Percentiles rank a stretch among this genome's conserved stretches.
These are phyloP conservation scores for Drosophila ficusphila DNA, from an alignment of 1,140 invertebrate species.

Conservation along the genomic window DNA sequence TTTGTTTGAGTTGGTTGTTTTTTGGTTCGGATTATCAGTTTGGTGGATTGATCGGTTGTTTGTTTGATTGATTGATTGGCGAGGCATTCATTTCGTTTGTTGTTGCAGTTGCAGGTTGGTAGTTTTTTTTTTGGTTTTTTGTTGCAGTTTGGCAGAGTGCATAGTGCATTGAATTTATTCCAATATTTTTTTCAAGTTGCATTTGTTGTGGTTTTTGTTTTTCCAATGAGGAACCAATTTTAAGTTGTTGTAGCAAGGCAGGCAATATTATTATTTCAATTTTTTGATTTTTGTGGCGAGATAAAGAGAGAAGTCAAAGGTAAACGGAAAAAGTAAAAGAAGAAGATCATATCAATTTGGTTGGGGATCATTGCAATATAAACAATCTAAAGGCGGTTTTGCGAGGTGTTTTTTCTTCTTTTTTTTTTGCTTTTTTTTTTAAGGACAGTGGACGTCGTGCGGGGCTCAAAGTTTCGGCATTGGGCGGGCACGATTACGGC, in stretches of 20 bases:
- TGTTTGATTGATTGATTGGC: slow-evolving; percentile 9
- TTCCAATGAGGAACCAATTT: slow-evolving; percentile 26
- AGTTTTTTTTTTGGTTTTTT: slow-evolving; percentile 23
- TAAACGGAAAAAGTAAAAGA: slow-evolving; percentile 42
- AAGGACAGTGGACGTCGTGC: slow-evolving; percentile 29
- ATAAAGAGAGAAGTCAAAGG: slow-evolving; percentile 32
- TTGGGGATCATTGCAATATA: slow-evolving; percentile 8
- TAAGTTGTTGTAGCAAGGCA: slow-evolving; percentile 59
- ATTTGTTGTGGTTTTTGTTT: slow-evolving; percentile 20
- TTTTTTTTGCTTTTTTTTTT: neutral
- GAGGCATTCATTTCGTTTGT: slow-evolving; percentile 50
- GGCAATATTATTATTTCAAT: slow-evolving; percentile 50
- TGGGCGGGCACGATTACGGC: slow-evolving; percentile 15
- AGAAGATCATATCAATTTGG: slow-evolving; percentile 66
- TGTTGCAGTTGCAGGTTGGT: slow-evolving; percentile 25
- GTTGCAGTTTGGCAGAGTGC: slow-evolving; percentile 36
- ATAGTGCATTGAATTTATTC: slow-evolving; percentile 41
- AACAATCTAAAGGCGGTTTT: slow-evolving; percentile 43
- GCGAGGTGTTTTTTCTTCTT: neutral
- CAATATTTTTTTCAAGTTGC: slow-evolving; percentile 22
- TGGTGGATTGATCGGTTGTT: slow-evolving; percentile 4
- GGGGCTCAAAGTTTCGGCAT: slow-evolving; percentile 12
- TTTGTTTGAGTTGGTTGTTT: slow-evolving; percentile 45
- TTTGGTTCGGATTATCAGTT: slow-evolving; percentile 7
- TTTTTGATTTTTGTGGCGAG: slow-evolving; percentile 17